Base-by-base conservation (phyloP, 2,888 invertebrate genomes). In the Drosophila trichaetosa region DNA sequence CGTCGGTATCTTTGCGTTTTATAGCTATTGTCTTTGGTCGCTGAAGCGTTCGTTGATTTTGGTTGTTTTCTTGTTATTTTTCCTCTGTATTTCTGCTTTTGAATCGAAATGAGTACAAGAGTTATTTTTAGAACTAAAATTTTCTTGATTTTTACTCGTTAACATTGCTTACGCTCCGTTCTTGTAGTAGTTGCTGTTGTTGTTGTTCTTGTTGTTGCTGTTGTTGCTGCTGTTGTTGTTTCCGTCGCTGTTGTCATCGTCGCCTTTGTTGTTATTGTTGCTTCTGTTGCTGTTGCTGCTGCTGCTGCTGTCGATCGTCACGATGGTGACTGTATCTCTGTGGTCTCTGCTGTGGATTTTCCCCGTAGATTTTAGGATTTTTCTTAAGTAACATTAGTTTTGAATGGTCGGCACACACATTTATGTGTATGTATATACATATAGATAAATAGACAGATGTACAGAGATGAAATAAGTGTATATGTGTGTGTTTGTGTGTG, bases 61-160 rank as follows among this genome's bases (percentile, higher is more conserved):
- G 49, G 46, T 61, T 68, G 48, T 62, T 68, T 76, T 82, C 61
- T 67, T 73, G 67, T 79, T 83, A 70, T 71, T 67, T 72, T 76
- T 48, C 65, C 51, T 40, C 57, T 56, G 64, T 53, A 58, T 77
- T 61, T 38, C n/a, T 76, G 61, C 87, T 79, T 80, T 76, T 78
- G 62, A 71, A 73, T 59, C 67, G 78, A 89, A 90, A 90, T 90
- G 89, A 85, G 86, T 86, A 86, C 86, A 86, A 76, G 71, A 70
- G 90, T 90, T 90, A 90, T 90, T 90, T 90, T 82, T 90, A 90
- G 90, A 91, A 85, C 76, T 79, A 81, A 83, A 80, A 86, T 83
- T 83, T 89, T 86, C 83, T 83, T 83, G 85, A 85, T 74, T 86
- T 90, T 90, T 77, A 88, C 89, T 89, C 82, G 90, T 83, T 86